phyloP scores from a whole-genome alignment of 2,113 vertebrate genomes.

The Tachysurus fulvidraco region DNA sequence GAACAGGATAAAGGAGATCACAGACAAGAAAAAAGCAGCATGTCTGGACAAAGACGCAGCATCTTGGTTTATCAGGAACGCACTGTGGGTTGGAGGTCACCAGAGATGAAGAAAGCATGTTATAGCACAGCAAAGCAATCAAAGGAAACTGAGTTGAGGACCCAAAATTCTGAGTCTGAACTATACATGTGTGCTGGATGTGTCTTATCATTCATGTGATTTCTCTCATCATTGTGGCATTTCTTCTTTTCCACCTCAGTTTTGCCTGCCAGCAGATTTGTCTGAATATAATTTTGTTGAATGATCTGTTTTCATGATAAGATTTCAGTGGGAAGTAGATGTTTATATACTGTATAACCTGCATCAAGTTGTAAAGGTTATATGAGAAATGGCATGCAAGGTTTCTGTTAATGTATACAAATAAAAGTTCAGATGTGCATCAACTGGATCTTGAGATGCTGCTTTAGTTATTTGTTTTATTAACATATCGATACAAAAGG shows the following conservation, averaged over 20 bases:
- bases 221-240: background rate
- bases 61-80: slow-evolving; percentile 85
- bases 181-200: background rate
- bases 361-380: background rate
- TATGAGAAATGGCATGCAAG: too few species aligned
- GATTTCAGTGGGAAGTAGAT: background rate
- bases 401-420: background rate
- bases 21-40: slow-evolving; percentile 87
- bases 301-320: background rate
- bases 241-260: background rate
- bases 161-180: background rate
- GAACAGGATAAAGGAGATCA: slow-evolving; percentile 94
- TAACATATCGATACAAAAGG: too few species aligned
- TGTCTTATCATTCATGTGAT: background rate
- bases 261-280: background rate
- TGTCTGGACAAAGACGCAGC: slow-evolving; percentile 86
- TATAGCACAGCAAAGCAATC: slow-evolving; percentile 9
- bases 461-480: too few species aligned
- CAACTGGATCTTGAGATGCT: background rate
- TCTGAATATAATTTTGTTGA: background rate
- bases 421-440: background rate
- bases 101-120: slow-evolving; percentile 51
- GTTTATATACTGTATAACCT: background rate
- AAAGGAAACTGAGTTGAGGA: slow-evolving; percentile 64
- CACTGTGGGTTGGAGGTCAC: slow-evolving; percentile 81